Evolutionary conservation across 2,113 vertebrate species (phyloP).

Genomic region (Suncus etruscus): DNA sequence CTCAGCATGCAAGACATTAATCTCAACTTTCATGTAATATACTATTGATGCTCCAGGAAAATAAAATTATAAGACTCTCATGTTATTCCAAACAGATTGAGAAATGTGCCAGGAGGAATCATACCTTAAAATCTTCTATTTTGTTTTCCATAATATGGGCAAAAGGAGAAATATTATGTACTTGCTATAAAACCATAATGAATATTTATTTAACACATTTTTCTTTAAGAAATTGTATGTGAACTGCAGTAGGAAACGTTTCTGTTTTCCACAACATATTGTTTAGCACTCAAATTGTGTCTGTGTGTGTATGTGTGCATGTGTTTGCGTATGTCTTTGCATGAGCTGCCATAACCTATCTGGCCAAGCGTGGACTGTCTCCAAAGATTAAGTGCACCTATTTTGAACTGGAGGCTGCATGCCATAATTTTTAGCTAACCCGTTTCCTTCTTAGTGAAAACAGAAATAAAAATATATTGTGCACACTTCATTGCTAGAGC

Average conservation of each 20-base stretch:
- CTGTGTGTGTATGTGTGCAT: constrained; percentile 12
- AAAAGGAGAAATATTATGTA: constrained; percentile 68
- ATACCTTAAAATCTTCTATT: constrained; percentile 63
- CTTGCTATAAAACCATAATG: constrained; percentile 77
- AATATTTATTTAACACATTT: constrained; percentile 76
- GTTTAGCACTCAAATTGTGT: constrained; percentile 13
- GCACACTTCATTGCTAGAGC: constrained; percentile 95
- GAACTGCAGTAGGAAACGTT: constrained; percentile 73
- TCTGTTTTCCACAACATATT: constrained; percentile 70
- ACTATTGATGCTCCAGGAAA: constrained; percentile 71
- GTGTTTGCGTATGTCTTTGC: constrained; percentile 40
- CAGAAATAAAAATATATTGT: constrained; percentile 99
- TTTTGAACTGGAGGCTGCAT: constrained; percentile 90
- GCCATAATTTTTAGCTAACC: constrained; percentile 97
- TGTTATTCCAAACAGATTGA: constrained; percentile 64
- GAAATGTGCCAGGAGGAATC: constrained; percentile 72
- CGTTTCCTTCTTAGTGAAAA: constrained; percentile 98
- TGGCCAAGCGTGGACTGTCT: constrained; percentile 88
- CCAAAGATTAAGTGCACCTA: constrained; percentile 91
- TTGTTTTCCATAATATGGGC: constrained; percentile 65
- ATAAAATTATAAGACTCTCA: constrained; percentile 74
- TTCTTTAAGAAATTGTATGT: constrained; percentile 74
- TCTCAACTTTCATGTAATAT: constrained; percentile 76
- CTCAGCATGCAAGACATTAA: constrained; percentile 69
- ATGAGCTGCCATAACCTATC: constrained; percentile 87